These are phyloP conservation scores for Cecidostiba fungosa DNA, from an alignment of 2,888 invertebrate genomes.

Conservation along the genomic window DNA sequence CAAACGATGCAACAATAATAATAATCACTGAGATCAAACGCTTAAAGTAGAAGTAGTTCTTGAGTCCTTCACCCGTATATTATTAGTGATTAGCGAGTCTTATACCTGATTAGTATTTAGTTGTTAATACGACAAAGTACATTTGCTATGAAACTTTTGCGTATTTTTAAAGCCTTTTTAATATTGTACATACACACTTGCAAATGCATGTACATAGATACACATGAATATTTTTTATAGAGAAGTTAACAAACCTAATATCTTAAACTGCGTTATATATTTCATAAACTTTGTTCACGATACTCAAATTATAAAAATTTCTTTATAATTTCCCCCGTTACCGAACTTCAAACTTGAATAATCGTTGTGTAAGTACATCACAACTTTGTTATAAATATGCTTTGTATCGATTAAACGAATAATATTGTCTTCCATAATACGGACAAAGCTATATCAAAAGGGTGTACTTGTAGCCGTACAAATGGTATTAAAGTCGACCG, in stretches of 20 bases:
- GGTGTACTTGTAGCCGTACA: no score
- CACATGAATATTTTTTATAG: not conserved
- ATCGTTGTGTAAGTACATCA: no score
- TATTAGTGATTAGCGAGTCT: not conserved
- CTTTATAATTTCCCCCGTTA: not conserved
- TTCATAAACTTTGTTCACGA: not conserved
- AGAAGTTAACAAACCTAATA: not conserved
- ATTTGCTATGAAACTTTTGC: not conserved
- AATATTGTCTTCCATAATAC: no score
- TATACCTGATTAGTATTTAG: conserved; percentile 6
- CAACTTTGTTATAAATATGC: no score
- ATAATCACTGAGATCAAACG: not conserved
- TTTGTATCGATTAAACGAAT: no score
- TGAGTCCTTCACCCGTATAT: not conserved
- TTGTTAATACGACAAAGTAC: conserved; percentile 8
- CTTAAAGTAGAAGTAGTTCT: not conserved
- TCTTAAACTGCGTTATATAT: not conserved
- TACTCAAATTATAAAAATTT: not conserved
- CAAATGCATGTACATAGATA: not conserved
- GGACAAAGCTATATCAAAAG: no score
- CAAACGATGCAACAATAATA: not conserved
- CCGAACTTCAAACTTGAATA: not conserved
- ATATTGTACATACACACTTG: not conserved
- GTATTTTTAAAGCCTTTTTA: not conserved
- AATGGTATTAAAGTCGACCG: no score